Conservation (phyloP, 2,888 invertebrate genomes). For the Abrostola tripartita region DNA sequence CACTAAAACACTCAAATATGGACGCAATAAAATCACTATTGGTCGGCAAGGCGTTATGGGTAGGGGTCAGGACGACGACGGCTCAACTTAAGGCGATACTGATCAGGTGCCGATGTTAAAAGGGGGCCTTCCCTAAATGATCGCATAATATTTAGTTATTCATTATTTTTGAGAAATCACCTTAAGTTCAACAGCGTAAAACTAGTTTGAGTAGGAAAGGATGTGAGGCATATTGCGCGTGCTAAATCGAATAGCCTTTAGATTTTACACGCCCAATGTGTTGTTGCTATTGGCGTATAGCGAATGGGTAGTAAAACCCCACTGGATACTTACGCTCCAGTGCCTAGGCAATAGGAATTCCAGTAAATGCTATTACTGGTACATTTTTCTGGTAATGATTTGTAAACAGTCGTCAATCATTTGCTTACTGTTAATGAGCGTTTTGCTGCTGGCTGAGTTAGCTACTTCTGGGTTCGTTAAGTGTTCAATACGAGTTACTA, state of each 20-base stretch:
- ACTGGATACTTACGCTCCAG: slow-evolving; percentile 16
- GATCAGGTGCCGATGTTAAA: slow-evolving; percentile 33
- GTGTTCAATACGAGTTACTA: slow-evolving; percentile 2
- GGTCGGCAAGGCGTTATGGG: slow-evolving; percentile 15
- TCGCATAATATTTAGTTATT: slow-evolving; percentile 44
- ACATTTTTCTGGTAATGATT: slow-evolving; percentile 28
- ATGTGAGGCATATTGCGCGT: slow-evolving; percentile 18
- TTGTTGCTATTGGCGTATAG: slow-evolving; percentile 22
- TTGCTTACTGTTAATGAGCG: slow-evolving; percentile 18
- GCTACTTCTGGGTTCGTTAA: slow-evolving; percentile 9
- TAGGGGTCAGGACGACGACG: slow-evolving; percentile 15
- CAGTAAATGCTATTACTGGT: slow-evolving; percentile 6
- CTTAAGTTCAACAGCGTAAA: slow-evolving; percentile 11
- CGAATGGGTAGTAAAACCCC: slow-evolving; percentile 41
- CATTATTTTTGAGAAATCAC: slow-evolving; percentile 18
- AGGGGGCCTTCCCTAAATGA: slow-evolving; percentile 45
- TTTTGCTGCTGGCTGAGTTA: slow-evolving; percentile 6
- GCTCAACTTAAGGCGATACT: slow-evolving; percentile 9
- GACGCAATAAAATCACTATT: slow-evolving; percentile 22
- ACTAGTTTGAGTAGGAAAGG: slow-evolving; percentile 12
- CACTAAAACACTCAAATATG: slow-evolving; percentile 21
- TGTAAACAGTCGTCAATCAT: slow-evolving; percentile 22
- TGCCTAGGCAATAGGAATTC: slow-evolving; percentile 14
- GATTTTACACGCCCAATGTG: slow-evolving; percentile 33
- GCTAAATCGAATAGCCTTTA: slow-evolving; percentile 32